Conservation (phyloP, 2,888 invertebrate species). For the Ochropleura plecta region DNA sequence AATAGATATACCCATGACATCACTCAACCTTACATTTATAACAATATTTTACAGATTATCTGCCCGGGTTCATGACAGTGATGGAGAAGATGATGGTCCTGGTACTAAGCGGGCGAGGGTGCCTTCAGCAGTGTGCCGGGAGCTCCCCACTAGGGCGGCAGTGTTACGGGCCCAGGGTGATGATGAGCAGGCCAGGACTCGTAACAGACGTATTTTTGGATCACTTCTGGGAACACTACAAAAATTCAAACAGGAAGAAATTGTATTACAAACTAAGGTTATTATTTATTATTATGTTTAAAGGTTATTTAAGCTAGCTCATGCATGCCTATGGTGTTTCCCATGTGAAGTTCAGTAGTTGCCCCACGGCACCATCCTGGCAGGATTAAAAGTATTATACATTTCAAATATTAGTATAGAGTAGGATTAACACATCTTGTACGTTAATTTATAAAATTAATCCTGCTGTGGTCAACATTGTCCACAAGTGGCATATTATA, state of each 20-base stretch:
- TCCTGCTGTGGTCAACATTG: neutral
- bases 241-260: constrained; percentile 98
- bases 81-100: constrained; percentile 86
- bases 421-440: neutral
- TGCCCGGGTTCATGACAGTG: constrained; percentile 86
- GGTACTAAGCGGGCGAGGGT: constrained; percentile 80
- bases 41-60: constrained; percentile 76
- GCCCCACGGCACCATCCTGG: no score
- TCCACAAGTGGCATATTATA: neutral
- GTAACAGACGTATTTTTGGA: constrained; percentile 99
- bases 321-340: no score
- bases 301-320: no score
- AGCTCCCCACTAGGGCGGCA: constrained; percentile 93
- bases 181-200: constrained; percentile 94
- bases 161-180: constrained; percentile 93
- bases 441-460: neutral
- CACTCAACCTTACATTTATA: neutral
- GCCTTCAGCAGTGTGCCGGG: constrained; percentile 95
- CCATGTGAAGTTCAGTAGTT: no score
- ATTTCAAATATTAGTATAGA: no score
- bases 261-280: constrained; percentile 95
- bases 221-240: constrained; percentile 98
- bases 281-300: neutral
- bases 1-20: neutral
- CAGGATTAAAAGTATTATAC: no score